Evolutionary conservation across 2,113 vertebrate species (phyloP), one percentile per base, ranked within the genome.

Genomic region (Sula dactylatra): DNA sequence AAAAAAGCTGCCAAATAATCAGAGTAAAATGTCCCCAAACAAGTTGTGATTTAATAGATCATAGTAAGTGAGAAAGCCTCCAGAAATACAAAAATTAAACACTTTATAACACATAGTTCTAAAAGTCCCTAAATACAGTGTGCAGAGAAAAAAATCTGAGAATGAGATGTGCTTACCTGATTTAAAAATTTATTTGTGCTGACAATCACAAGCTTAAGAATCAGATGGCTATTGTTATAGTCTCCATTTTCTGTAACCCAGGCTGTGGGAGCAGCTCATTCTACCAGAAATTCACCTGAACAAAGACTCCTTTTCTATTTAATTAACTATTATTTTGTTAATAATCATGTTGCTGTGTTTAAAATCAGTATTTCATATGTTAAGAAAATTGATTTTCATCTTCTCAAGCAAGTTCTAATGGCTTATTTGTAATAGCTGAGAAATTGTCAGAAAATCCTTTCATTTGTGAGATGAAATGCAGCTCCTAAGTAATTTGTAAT

Each of bases 401-500:
- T 86, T 77, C 42, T 88, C 24, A 78, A 76, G 54, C 18, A 78
- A 55, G 34, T 34, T 71, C 49, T 84, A 86, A 76, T 65, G 55
- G 44, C 38, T 88, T 61, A 11, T 90, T 88, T 83, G 44, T 88
- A 85, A 52, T 59, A 74, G 40, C 40, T 76, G 73, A 91, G 66
- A 87, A 84, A 49, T 62, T 67, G 40, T 92, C 83, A 91, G 86
- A 67, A 91, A 95, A 38, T 66, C 36, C 62, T 91, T 82, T 94
- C 49, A 73, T 76, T 91, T 95, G 50, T 87, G 82, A 92, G 76
- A 78, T n/a, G 44, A 93, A 97, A 66, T 78, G 71, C 34, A 69
- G 69, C 65, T 86, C 69, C 77, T 79, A 70, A 82, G 44, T 78
- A 29, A 66, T 73, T 69, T 80, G 59, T 79, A 79, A 91, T 96